Conservation (phyloP, 2,797 vertebrate genomes). For the Chrysolophus pictus region DNA sequence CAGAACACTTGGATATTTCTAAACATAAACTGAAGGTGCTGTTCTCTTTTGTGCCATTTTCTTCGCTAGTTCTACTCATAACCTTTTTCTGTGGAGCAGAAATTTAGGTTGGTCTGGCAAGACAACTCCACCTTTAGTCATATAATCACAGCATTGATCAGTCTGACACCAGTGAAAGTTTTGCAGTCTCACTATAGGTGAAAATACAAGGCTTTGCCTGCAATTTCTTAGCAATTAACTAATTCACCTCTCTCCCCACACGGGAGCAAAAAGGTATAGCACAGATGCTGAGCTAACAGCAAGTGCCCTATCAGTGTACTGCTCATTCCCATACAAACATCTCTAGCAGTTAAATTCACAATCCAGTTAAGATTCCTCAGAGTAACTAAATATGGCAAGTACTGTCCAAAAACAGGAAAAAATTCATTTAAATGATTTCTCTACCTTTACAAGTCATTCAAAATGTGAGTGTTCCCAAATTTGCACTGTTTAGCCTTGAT, state of each 20-base stretch:
- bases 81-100: neutral
- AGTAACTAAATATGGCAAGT: neutral
- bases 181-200: neutral
- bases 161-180: slow-evolving; percentile 13
- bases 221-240: neutral
- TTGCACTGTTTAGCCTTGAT: neutral
- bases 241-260: neutral
- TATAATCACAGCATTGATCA: neutral
- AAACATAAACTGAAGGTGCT: neutral
- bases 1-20: neutral
- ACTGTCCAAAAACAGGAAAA: neutral
- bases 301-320: neutral
- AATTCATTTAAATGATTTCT: neutral
- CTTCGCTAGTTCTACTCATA: neutral
- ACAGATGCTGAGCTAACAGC: neutral
- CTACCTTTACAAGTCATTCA: neutral
- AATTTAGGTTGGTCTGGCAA: neutral
- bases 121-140: slow-evolving; percentile 32
- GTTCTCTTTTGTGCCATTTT: neutral
- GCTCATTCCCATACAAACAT: neutral
- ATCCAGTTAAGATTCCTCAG: neutral
- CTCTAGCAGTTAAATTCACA: neutral
- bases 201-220: neutral
- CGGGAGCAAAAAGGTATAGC: neutral
- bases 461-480: neutral